Evolutionary conservation across 2,888 invertebrate genomes (phyloP), one percentile per base, ranked within the genome.

Genomic region (Acrobasis suavella): DNA sequence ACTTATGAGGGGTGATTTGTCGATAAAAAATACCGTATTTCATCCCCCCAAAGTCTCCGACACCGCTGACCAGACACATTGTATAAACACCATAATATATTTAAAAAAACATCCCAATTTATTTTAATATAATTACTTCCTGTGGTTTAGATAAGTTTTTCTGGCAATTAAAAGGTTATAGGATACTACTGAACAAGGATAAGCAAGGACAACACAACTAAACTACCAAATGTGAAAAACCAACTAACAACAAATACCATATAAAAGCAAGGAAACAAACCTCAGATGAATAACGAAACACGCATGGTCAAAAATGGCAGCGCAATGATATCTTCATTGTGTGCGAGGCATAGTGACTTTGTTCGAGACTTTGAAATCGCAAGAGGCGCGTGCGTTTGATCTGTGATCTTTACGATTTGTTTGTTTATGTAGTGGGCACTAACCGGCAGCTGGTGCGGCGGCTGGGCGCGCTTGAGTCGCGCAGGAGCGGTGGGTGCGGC

Each of bases 401-500:
- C 46, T 32, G 46, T n/a, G 42, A 42, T 42, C 10, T 42, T 42
- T 42, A 42, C 17, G 50, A 50, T 50, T 50, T 37, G n/a, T 37
- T 46, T 46, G 46, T 46, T 46, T 9, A 52, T 32, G 50, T 39
- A 39, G n/a, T 22, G 52, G 32, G 42, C 62, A 81, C 80, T 71
- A 66, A 91, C 91, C 82, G 91, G 91, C 71, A 91, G 78, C 67
- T 89, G 91, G 65, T 88, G 91, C 66, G 90, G 89, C 64, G 90
- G 90, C 68, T 86, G 90, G 60, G 88, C 81, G 64, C 92, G 83
- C 77, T 92, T 92, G 74, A 89, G 83, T 50, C 92, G 82, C 55
- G 89, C 87, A 65, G 91, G 92, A 64, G 92, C 92, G 50, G 91
- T 91, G 72, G 92, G 91, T 72, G 88, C 89, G 71, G 91, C 85